phyloP scores from a whole-genome alignment of 1,140 invertebrate genomes.

The Drosophila funebris region DNA sequence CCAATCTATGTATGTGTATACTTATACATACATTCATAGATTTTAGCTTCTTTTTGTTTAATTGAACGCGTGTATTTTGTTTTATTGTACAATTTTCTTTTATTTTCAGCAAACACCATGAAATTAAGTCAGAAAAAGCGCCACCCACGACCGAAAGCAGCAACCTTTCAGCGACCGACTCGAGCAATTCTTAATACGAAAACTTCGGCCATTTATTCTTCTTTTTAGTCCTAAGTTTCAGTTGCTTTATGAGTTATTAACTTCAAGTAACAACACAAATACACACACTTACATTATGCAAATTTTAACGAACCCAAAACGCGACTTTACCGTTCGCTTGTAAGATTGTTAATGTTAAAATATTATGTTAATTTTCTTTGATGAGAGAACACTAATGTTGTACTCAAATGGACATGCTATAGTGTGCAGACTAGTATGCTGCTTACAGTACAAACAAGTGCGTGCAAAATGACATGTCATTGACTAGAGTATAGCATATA shows the following conservation, averaged over 20 bases:
- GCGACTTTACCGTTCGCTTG: conserved; percentile 41
- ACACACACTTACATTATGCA: conserved; percentile 21
- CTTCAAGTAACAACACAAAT: not conserved
- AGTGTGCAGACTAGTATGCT: not conserved
- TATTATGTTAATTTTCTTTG: conserved; percentile 12
- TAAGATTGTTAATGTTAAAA: conserved; percentile 40
- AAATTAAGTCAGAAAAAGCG: conserved; percentile 2
- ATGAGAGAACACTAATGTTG: not conserved
- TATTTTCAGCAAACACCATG: not conserved
- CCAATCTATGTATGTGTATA: conserved; percentile 2
- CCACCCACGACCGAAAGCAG: conserved; percentile 14
- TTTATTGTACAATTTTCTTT: conserved; percentile 9
- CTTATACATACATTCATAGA: not conserved
- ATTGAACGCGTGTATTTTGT: not conserved
- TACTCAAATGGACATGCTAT: conserved; percentile 13
- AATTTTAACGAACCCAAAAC: conserved; percentile 33
- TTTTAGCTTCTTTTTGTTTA: not conserved
- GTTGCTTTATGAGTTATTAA: not conserved
- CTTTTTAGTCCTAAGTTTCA: not conserved
- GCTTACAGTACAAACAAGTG: not conserved
- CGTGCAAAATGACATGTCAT: not conserved
- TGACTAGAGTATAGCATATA: too few relatives aligned
- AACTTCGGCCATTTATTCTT: not conserved
- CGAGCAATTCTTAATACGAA: not conserved
- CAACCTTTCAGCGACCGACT: not conserved